Percentiles rank a stretch among this genome's conserved stretches.
These are phyloP conservation scores for Diaperis boleti DNA, from an alignment of 2,888 invertebrate genomes.

Conservation along the genomic window DNA sequence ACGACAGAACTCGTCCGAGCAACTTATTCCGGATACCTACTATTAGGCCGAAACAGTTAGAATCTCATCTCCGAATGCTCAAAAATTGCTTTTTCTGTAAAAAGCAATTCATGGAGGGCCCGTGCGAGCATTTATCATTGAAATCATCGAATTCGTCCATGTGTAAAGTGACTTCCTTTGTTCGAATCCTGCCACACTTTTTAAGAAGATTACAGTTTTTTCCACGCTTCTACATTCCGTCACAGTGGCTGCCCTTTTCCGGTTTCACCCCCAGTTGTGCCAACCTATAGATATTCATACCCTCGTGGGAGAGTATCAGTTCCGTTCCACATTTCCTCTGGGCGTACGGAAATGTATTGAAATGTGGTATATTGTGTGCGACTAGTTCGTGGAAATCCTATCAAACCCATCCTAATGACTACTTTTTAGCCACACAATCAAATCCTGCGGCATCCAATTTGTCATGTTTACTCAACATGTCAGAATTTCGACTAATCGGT, in stretches of 20 bases:
- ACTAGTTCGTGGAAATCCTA: conserved; percentile 32
- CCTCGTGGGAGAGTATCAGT: conserved; percentile 43
- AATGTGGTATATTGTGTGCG: conserved; percentile 25
- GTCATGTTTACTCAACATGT: conserved; percentile 30
- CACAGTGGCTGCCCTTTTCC: conserved; percentile 47
- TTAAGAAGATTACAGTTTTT: conserved; percentile 18
- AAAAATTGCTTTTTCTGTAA: conserved; percentile 1
- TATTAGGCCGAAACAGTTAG: conserved; percentile 35
- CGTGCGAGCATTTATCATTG: conserved; percentile 48
- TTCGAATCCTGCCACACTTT: conserved; percentile 14
- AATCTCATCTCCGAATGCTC: conserved; percentile 14
- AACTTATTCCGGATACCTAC: conserved; percentile 36
- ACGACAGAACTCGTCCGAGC: conserved; percentile 29
- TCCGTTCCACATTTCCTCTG: conserved; percentile 31
- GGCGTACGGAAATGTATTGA: conserved; percentile 28
- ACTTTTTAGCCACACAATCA: neutral
- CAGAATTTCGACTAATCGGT: conserved; percentile 23
- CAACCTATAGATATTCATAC: conserved; percentile 25
- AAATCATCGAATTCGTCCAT: conserved; percentile 41
- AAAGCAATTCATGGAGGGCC: too few species aligned
- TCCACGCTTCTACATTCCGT: conserved; percentile 47
- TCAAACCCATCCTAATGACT: conserved; percentile 6
- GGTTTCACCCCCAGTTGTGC: conserved; percentile 37
- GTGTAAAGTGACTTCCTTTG: conserved; percentile 45
- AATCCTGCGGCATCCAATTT: conserved; percentile 17